Conservation (phyloP, 2,888 invertebrate genomes). For the Leucoma salicis region DNA sequence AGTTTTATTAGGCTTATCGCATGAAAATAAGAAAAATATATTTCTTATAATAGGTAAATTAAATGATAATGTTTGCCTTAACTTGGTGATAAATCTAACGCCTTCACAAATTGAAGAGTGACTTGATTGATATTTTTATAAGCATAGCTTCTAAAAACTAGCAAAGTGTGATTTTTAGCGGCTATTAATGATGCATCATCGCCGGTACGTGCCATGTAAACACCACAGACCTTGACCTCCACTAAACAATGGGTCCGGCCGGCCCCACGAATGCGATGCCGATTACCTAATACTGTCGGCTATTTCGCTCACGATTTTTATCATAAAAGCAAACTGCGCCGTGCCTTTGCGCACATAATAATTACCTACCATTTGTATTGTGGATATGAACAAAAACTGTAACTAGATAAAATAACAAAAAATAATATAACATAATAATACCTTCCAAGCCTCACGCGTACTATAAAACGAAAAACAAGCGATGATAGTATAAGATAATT, state of each 20-base stretch:
- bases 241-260: constrained; percentile 67
- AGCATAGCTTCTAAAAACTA: constrained; percentile 16
- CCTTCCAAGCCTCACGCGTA: constrained; percentile 12
- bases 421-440: constrained; percentile 15
- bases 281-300: constrained; percentile 67
- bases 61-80: too few relatives aligned
- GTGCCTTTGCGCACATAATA: constrained; percentile 15
- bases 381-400: constrained; percentile 10
- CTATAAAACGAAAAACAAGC: constrained; percentile 19
- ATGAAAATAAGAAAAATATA: too few relatives aligned
- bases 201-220: constrained; percentile 63
- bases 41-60: too few relatives aligned
- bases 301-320: constrained; percentile 71
- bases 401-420: constrained; percentile 11
- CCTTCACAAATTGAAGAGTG: too few relatives aligned
- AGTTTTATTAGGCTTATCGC: too few relatives aligned
- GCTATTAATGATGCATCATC: constrained; percentile 49
- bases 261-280: constrained; percentile 75
- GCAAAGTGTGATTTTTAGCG: constrained; percentile 39
- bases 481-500: constrained; percentile 17
- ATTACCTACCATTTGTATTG: constrained; percentile 1
- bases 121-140: constrained; percentile 7
- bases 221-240: constrained; percentile 75
- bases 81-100: too few relatives aligned
- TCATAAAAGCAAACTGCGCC: constrained; percentile 33